A percentile compares a stretch with the other conserved stretches of the same genome.
Conservation (phyloP, 2,797 vertebrate species). For the Acropternis orthonyx region DNA sequence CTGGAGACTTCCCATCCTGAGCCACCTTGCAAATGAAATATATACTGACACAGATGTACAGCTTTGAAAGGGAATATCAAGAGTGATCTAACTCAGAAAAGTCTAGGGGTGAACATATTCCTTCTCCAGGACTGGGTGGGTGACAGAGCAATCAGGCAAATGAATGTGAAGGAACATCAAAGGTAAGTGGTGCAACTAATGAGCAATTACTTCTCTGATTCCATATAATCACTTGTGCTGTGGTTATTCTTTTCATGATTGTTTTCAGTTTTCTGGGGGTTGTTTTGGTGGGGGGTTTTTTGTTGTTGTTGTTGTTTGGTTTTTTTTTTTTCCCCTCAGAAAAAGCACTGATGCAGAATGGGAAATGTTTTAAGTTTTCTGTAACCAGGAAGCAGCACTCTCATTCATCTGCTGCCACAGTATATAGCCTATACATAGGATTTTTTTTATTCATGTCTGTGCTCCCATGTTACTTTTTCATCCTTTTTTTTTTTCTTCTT, state of each 20-base stretch:
- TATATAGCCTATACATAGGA: fast-evolving
- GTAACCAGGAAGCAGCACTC: neutral
- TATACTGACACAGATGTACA: neutral
- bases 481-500: no score
- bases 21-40: neutral
- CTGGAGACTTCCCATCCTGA: neutral
- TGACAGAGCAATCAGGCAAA: neutral
- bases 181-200: neutral
- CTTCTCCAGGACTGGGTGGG: neutral
- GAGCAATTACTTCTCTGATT: neutral
- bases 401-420: neutral
- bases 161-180: neutral
- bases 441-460: neutral
- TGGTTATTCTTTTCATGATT: neutral
- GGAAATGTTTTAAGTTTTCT: neutral
- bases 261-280: neutral
- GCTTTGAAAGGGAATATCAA: neutral
- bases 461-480: neutral
- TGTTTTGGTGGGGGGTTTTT: no score
- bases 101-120: neutral
- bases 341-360: neutral
- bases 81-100: neutral
- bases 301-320: no score
- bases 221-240: neutral
- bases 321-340: neutral